Conservation (phyloP, 1,140 invertebrate genomes). For the Contarinia nasturtii region DNA sequence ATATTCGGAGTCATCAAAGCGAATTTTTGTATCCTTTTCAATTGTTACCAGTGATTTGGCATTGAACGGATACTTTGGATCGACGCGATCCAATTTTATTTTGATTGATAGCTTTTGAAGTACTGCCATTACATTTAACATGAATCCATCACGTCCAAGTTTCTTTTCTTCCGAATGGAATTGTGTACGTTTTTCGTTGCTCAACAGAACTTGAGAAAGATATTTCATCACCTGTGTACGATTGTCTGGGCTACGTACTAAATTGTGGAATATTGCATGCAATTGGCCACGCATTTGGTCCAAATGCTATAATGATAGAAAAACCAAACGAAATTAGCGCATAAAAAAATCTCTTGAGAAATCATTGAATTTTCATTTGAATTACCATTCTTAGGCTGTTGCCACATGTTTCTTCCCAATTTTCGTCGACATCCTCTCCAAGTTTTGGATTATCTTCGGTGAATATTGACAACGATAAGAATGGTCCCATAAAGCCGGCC, state of each 20-base stretch:
- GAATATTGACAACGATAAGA: constrained; percentile 75
- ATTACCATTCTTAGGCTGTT: constrained; percentile 22
- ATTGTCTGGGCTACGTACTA: constrained; percentile 57
- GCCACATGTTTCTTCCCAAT: constrained; percentile 2
- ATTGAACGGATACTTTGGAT: constrained; percentile 74
- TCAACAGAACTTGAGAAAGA: constrained; percentile 49
- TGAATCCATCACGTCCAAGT: constrained; percentile 80
- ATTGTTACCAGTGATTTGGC: constrained; percentile 55
- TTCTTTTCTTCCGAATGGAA: constrained; percentile 71
- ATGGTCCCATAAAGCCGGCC: constrained; percentile 72
- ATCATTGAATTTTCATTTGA: too few relatives aligned
- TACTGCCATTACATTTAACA: constrained; percentile 81
- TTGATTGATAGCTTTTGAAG: constrained; percentile 73
- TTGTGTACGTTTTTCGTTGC: constrained; percentile 76
- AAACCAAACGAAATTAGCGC: background rate
- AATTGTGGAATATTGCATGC: constrained; percentile 63
- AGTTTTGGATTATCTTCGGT: constrained; percentile 78
- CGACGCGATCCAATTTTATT: constrained; percentile 68
- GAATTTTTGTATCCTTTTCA: constrained; percentile 68
- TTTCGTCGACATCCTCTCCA: constrained; percentile 27
- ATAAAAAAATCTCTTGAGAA: too few relatives aligned
- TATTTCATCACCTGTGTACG: constrained; percentile 60
- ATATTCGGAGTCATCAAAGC: constrained; percentile 60
- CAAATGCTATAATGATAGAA: constrained; percentile 28
- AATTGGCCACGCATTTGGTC: constrained; percentile 50